Evolutionary conservation across 2,888 invertebrate genomes (phyloP).

Genomic region (Pristionchus fissidentatus): DNA sequence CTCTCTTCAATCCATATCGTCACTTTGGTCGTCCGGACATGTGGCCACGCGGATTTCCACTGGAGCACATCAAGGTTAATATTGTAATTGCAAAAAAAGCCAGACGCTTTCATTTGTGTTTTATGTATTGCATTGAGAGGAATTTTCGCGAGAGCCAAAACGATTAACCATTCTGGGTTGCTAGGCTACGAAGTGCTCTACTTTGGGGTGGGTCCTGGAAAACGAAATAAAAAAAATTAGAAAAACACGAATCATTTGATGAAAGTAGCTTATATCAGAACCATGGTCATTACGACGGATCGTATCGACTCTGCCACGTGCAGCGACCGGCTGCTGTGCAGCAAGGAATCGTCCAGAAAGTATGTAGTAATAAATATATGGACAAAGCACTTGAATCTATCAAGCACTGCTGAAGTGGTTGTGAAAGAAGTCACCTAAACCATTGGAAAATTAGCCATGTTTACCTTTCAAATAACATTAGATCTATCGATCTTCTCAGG

Average conservation of each 20-base stretch:
- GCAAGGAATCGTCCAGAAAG: slow-evolving; percentile 60
- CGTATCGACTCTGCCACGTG: slow-evolving; percentile 49
- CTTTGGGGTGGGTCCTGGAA: neutral
- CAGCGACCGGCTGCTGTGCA: slow-evolving; percentile 58
- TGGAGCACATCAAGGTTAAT: slow-evolving; percentile 50
- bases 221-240: neutral
- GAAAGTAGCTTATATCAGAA: neutral
- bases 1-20: slow-evolving; percentile 59
- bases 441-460: neutral
- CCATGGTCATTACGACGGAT: slow-evolving; percentile 30
- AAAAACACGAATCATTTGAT: neutral
- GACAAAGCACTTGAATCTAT: no score
- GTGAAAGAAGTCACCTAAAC: no score
- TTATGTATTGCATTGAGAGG: no score
- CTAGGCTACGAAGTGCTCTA: no score
- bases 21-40: slow-evolving; percentile 55
- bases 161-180: no score
- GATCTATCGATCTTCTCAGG: neutral
- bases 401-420: no score
- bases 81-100: no score
- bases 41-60: slow-evolving; percentile 63
- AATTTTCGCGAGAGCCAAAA: no score
- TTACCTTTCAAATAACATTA: neutral
- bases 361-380: no score
- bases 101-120: no score